These are phyloP conservation scores for Chromis chromis DNA, from an alignment of 2,797 vertebrate genomes.

Conservation along the genomic window DNA sequence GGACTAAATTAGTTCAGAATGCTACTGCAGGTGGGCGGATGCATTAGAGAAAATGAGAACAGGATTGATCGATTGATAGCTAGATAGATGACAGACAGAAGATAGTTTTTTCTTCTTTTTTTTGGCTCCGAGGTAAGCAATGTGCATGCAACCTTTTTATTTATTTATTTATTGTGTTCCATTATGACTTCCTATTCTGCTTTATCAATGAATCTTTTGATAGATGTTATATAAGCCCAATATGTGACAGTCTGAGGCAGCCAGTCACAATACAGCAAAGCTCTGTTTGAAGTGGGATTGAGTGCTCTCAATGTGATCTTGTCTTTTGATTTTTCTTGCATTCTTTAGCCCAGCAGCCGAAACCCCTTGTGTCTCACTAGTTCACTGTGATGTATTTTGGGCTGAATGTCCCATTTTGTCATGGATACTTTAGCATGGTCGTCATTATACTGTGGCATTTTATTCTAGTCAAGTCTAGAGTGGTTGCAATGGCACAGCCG, in stretches of 20 bases:
- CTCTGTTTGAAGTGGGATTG: constrained; percentile 56
- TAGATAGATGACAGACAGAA: constrained; percentile 46
- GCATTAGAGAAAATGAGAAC: constrained; percentile 51
- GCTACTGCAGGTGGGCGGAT: constrained; percentile 59
- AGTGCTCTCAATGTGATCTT: constrained; percentile 48
- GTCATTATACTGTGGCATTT: constrained; percentile 35
- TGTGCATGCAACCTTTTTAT: background rate
- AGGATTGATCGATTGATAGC: constrained; percentile 58
- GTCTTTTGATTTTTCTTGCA: constrained; percentile 51
- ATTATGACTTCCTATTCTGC: constrained; percentile 27
- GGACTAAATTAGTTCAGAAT: constrained; percentile 73
- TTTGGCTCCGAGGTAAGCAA: background rate
- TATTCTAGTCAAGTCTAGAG: constrained; percentile 30
- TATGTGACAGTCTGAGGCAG: constrained; percentile 42
- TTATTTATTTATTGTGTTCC: constrained; percentile 35
- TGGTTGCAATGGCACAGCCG: constrained; percentile 22
- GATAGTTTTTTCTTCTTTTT: constrained; percentile 2
- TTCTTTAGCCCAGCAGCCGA: constrained; percentile 36
- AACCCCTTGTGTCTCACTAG: constrained; percentile 35
- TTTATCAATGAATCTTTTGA: constrained; percentile 44
- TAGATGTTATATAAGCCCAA: constrained; percentile 54
- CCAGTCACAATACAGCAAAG: constrained; percentile 46
- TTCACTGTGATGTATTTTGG: constrained; percentile 53
- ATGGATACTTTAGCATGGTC: constrained; percentile 52
- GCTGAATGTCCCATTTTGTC: constrained; percentile 48